Evolutionary conservation across 1,140 invertebrate genomes (phyloP).

Genomic region (Heterodera schachtii): DNA sequence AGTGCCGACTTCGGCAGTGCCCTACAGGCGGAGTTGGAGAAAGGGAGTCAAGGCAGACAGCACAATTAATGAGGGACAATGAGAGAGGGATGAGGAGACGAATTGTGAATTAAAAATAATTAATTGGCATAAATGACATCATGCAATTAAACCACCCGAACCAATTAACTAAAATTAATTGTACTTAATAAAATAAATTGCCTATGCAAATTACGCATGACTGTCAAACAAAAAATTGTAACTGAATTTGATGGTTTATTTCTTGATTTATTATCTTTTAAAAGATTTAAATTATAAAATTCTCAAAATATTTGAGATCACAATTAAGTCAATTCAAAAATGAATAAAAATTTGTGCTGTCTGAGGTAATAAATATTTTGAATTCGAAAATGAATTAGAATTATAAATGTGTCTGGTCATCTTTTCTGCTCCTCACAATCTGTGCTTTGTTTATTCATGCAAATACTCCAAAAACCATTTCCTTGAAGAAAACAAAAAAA

Average conservation of each 20-base stretch:
- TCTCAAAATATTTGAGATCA: not conserved
- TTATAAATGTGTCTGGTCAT: not conserved
- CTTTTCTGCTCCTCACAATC: not conserved
- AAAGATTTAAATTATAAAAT: too few relatives aligned
- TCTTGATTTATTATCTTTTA: too few relatives aligned
- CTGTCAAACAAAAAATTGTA: too few relatives aligned
- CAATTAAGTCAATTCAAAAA: not conserved
- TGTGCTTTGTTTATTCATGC: not conserved
- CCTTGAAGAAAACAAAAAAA: not conserved
- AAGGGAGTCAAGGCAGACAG: not conserved
- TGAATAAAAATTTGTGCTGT: not conserved
- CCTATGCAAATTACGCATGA: too few relatives aligned
- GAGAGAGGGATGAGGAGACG: too few relatives aligned
- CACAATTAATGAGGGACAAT: not conserved
- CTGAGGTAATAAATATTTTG: too few relatives aligned
- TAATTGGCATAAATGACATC: too few relatives aligned
- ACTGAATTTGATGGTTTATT: too few relatives aligned
- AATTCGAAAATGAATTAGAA: not conserved
- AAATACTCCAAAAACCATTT: not conserved
- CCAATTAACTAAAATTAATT: too few relatives aligned
- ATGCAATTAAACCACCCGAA: too few relatives aligned
- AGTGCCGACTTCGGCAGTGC: slow-evolving; percentile 67
- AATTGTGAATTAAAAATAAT: too few relatives aligned
- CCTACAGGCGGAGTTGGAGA: slow-evolving; percentile 51
- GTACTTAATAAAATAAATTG: too few relatives aligned